A percentile compares a stretch with the other conserved stretches of the same genome.
Evolutionary conservation across 2,113 vertebrate species (phyloP).

Genomic region (Brachyhypopomus occidentalis): DNA sequence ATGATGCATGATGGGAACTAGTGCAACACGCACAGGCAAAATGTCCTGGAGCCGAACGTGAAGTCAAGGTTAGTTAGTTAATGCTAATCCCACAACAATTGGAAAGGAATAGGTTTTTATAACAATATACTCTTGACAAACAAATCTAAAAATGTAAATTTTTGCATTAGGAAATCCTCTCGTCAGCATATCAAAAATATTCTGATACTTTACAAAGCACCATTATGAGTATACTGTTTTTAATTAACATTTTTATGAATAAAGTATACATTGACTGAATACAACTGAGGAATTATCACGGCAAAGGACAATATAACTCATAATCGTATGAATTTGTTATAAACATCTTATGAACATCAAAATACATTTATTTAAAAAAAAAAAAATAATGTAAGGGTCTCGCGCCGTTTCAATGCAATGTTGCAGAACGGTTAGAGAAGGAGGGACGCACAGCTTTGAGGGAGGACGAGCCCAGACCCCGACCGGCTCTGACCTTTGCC

Average conservation of each 20-base stretch:
- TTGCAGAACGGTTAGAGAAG: too few species aligned
- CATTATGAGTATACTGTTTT: neutral
- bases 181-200: neutral
- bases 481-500: neutral
- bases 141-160: neutral
- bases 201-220: slow-evolving; percentile 23
- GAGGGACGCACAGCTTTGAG: too few species aligned
- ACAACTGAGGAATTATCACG: neutral
- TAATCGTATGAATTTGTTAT: slow-evolving; percentile 10
- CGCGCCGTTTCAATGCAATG: too few species aligned
- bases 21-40: neutral
- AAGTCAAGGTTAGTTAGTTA: neutral
- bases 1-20: neutral
- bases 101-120: slow-evolving; percentile 9
- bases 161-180: slow-evolving; percentile 16
- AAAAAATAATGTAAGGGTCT: too few species aligned
- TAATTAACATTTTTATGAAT: neutral
- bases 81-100: slow-evolving; percentile 12
- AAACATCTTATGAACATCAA: slow-evolving; percentile 23
- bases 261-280: slow-evolving; percentile 2
- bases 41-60: neutral
- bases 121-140: neutral
- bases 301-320: neutral
- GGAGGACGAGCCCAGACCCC: neutral
- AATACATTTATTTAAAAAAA: neutral